These are phyloP conservation scores for Neodiprion pinetum DNA, from an alignment of 1,140 invertebrate species.

Conservation along the genomic window DNA sequence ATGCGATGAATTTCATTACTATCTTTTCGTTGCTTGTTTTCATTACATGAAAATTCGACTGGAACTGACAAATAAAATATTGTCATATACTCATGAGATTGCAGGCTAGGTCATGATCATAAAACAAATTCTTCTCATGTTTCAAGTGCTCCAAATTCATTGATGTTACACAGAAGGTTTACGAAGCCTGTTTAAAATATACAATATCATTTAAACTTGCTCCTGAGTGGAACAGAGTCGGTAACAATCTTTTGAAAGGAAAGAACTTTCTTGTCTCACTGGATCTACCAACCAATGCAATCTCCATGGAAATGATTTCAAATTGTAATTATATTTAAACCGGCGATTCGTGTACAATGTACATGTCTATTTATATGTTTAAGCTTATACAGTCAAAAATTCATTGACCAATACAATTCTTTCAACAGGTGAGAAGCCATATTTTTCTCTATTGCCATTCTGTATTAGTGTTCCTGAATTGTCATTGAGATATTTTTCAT, in stretches of 20 bases:
- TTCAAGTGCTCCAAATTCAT: slow-evolving; percentile 13
- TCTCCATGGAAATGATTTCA: slow-evolving; percentile 38
- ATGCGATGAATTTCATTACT: neutral
- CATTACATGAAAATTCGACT: neutral
- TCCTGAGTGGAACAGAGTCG: slow-evolving; percentile 48
- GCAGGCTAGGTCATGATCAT: neutral
- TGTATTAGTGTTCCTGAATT: slow-evolving; percentile 37
- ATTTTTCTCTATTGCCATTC: slow-evolving; percentile 21
- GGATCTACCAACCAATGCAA: slow-evolving; percentile 29
- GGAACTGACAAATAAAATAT: slow-evolving; percentile 11
- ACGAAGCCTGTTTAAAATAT: slow-evolving; percentile 41
- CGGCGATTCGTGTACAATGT: neutral
- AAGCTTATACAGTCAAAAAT: too few species aligned
- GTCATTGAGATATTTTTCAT: slow-evolving; percentile 30
- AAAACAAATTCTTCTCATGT: slow-evolving; percentile 6
- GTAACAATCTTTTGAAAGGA: slow-evolving; percentile 38
- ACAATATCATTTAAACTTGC: slow-evolving; percentile 40
- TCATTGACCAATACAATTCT: too few species aligned
- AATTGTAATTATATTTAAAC: slow-evolving; percentile 26
- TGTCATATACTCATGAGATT: neutral
- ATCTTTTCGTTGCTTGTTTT: neutral
- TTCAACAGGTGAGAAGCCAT: too few species aligned
- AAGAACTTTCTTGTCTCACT: slow-evolving; percentile 38
- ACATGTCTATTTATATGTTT: neutral
- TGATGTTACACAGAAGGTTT: slow-evolving; percentile 31